Evolutionary conservation across 1,140 invertebrate species (phyloP).

Genomic region (Euura lappo): DNA sequence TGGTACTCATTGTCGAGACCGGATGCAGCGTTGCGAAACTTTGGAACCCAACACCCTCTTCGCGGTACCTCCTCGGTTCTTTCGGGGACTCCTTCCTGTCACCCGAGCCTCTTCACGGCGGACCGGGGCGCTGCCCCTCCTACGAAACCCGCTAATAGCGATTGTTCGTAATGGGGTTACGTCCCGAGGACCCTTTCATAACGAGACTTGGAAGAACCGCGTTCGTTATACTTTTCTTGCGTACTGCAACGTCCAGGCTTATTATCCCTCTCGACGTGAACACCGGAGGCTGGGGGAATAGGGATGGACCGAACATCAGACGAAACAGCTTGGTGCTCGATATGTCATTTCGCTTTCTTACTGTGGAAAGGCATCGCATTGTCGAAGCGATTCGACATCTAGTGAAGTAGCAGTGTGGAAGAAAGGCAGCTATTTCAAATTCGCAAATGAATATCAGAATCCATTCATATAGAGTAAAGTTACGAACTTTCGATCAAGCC

Average conservation of each 20-base stretch:
- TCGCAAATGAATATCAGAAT: too few species aligned
- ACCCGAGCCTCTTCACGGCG: constrained; percentile 31
- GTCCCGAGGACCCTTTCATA: constrained; percentile 13
- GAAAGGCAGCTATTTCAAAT: too few species aligned
- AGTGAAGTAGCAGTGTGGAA: too few species aligned
- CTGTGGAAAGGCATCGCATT: too few species aligned
- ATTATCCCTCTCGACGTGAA: not conserved
- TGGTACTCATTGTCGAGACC: not conserved
- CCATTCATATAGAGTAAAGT: too few species aligned
- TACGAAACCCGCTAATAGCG: constrained; percentile 15
- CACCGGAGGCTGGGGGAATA: not conserved
- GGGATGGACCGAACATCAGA: not conserved
- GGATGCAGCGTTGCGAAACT: constrained; percentile 2
- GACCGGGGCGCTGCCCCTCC: constrained; percentile 27
- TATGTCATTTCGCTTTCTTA: not conserved
- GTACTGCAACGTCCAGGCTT: not conserved
- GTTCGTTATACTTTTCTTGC: too few species aligned
- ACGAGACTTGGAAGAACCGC: too few species aligned
- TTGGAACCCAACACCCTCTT: not conserved
- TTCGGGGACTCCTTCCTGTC: constrained; percentile 32
- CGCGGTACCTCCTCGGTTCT: not conserved
- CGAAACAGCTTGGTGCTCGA: not conserved
- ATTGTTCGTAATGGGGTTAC: constrained; percentile 29
- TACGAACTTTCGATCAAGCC: too few species aligned
- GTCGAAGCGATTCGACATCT: too few species aligned